Conservation (phyloP, 2,113 vertebrate genomes). For the Clarias macrocephalus region DNA sequence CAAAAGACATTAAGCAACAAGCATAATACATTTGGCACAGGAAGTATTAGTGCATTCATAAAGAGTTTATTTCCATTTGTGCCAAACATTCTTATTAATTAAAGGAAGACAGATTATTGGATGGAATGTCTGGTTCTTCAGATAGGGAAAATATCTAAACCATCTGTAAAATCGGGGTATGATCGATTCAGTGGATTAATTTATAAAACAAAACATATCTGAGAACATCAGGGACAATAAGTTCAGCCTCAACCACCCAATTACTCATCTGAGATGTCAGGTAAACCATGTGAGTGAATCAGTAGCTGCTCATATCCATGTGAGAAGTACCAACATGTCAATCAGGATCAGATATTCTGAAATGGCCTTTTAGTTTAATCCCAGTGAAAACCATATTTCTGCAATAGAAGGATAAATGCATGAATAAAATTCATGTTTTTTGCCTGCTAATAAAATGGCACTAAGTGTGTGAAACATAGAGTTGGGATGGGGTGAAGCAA, state of each 20-base stretch:
- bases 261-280: constrained; percentile 56
- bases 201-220: constrained; percentile 49
- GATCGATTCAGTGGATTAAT: constrained; percentile 17
- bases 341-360: constrained; percentile 44
- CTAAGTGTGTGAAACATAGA: constrained; percentile 57
- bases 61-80: constrained; percentile 8
- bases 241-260: constrained; percentile 56
- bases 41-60: neutral
- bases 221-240: constrained; percentile 50
- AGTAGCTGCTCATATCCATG: constrained; percentile 60
- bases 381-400: constrained; percentile 21
- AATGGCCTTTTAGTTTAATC: constrained; percentile 33
- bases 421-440: constrained; percentile 62
- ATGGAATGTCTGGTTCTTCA: constrained; percentile 18
- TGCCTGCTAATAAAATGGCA: constrained; percentile 64
- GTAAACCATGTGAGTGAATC: constrained; percentile 58
- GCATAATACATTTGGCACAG: neutral
- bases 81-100: constrained; percentile 20
- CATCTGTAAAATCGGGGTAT: constrained; percentile 6
- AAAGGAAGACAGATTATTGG: constrained; percentile 24
- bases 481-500: constrained; percentile 62
- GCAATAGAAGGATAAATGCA: constrained; percentile 36
- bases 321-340: constrained; percentile 61
- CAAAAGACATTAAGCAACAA: too few relatives aligned
- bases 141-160: constrained; percentile 22